Evolutionary conservation across 2,113 vertebrate genomes (phyloP).

Genomic region (Trinectes maculatus): DNA sequence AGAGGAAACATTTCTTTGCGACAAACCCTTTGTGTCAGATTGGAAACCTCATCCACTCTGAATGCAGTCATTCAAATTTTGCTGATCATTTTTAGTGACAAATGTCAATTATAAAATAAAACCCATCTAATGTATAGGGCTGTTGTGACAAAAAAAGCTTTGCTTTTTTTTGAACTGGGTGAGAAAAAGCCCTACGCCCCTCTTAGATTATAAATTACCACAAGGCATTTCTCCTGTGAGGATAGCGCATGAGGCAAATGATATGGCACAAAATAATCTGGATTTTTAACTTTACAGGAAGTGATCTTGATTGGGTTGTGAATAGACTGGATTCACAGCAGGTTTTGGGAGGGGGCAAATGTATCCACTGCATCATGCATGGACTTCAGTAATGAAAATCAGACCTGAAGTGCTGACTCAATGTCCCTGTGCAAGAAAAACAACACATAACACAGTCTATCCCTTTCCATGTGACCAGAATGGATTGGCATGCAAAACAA

Average conservation of each 20-base stretch:
- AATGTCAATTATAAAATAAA: constrained; percentile 71
- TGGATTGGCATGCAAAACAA: constrained; percentile 79
- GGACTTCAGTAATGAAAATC: constrained; percentile 52
- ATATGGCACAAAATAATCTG: constrained; percentile 76
- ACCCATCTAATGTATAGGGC: constrained; percentile 44
- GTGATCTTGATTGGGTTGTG: constrained; percentile 35
- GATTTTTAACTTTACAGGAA: constrained; percentile 58
- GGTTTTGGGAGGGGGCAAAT: constrained; percentile 63
- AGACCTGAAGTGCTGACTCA: constrained; percentile 68
- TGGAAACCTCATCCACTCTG: constrained; percentile 41
- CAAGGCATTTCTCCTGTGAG: constrained; percentile 58
- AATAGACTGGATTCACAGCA: constrained; percentile 47
- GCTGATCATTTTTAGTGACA: constrained; percentile 70
- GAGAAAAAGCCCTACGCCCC: constrained; percentile 48
- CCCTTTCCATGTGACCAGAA: constrained; percentile 64
- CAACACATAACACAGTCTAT: constrained; percentile 73
- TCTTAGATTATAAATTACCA: constrained; percentile 52
- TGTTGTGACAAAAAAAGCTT: constrained; percentile 61
- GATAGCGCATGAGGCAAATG: constrained; percentile 67
- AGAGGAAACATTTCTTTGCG: constrained; percentile 36
- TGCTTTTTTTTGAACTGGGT: constrained; percentile 57
- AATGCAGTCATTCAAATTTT: constrained; percentile 47
- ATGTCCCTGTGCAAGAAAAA: constrained; percentile 68
- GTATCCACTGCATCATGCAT: constrained; percentile 69
- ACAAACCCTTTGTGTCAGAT: constrained; percentile 51